Evolutionary conservation across 2,113 vertebrate genomes (phyloP).

Genomic region (Chaenogobius annularis): DNA sequence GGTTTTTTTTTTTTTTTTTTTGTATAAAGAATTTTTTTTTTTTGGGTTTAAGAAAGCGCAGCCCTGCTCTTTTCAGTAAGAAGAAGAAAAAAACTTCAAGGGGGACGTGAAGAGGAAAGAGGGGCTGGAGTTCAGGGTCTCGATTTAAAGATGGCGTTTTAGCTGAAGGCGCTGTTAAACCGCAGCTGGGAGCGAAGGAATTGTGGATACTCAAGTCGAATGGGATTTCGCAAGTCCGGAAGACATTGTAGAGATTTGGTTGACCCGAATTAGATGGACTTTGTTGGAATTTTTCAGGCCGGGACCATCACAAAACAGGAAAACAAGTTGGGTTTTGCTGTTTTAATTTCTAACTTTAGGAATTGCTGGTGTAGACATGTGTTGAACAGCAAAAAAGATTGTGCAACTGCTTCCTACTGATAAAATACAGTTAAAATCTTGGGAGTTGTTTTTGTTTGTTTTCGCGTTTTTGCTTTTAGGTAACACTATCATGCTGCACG

Average conservation of each 20-base stretch:
- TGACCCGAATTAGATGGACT: background rate
- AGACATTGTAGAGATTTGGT: background rate
- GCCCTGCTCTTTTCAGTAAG: constrained; percentile 76
- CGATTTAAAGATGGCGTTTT: constrained; percentile 73
- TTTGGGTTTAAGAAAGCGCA: constrained; percentile 67
- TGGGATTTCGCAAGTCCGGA: background rate
- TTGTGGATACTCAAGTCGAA: constrained; percentile 11
- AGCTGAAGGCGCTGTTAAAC: constrained; percentile 65
- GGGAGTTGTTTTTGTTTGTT: too few species aligned
- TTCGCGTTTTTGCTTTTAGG: too few species aligned
- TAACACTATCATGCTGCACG: too few species aligned
- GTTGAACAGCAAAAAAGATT: too few species aligned
- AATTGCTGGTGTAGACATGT: too few species aligned
- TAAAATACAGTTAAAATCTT: too few species aligned
- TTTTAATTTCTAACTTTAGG: too few species aligned
- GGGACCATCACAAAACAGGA: too few species aligned
- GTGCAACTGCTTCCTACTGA: too few species aligned
- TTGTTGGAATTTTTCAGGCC: background rate
- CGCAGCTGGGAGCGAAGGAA: constrained; percentile 42
- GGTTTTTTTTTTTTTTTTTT: constrained; percentile 22
- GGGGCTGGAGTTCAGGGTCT: constrained; percentile 60
- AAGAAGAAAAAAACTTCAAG: constrained; percentile 70
- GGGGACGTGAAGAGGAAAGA: constrained; percentile 69
- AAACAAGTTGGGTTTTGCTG: too few species aligned
- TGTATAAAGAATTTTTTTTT: too few species aligned